Percentiles rank a stretch among this genome's conserved stretches.
Evolutionary conservation across 2,113 vertebrate genomes (phyloP).

Genomic region (Carlito syrichta): DNA sequence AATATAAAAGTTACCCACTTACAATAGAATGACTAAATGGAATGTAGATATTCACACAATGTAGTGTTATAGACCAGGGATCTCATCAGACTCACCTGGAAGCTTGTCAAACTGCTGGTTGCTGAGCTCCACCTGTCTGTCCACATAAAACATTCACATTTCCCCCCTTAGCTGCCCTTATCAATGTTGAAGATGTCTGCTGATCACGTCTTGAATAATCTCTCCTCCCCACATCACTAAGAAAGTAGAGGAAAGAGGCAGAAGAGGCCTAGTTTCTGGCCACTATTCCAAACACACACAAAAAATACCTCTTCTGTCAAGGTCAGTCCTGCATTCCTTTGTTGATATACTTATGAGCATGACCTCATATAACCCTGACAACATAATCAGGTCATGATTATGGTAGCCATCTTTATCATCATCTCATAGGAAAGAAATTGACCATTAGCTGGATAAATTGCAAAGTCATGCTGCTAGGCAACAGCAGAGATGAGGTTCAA

Average conservation of each 20-base stretch:
- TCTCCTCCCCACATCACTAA: not conserved
- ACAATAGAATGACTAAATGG: not conserved
- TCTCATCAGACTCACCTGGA: not conserved
- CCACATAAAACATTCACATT: not conserved
- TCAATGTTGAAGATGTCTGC: not conserved
- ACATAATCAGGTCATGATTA: not conserved
- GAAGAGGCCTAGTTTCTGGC: not conserved
- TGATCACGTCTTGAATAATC: not conserved
- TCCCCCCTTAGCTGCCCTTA: not conserved
- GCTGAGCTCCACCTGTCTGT: not conserved
- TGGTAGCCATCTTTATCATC: not conserved
- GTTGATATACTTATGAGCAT: not conserved
- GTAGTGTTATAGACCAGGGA: not conserved
- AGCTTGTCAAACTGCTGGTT: not conserved
- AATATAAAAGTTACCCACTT: not conserved
- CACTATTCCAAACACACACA: not conserved
- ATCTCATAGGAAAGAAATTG: not conserved
- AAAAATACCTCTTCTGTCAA: not conserved
- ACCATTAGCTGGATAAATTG: not conserved
- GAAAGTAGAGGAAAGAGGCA: not conserved
- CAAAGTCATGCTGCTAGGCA: not conserved
- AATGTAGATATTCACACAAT: not conserved
- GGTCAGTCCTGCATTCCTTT: not conserved
- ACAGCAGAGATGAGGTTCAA: not conserved
- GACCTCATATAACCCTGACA: not conserved